A percentile compares a stretch with the other conserved stretches of the same genome.
Conservation (phyloP, 2,113 vertebrate genomes). For the Rhinogobius similis region DNA sequence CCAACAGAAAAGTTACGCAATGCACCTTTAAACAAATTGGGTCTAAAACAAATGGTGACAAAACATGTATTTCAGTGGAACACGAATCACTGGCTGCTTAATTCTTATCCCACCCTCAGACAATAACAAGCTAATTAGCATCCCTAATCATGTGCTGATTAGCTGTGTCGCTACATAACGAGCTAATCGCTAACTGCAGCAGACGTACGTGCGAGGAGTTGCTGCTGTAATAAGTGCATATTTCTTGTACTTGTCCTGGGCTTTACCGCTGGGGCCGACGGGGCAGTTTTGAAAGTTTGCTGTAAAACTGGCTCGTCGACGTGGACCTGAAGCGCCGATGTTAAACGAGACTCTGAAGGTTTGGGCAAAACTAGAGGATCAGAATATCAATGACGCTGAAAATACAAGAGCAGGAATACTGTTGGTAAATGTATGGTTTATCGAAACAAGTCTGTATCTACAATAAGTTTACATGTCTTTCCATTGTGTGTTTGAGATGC, state of each 20-base stretch:
- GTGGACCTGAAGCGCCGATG: neutral
- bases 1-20: too few species aligned
- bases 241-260: neutral
- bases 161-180: neutral
- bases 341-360: neutral
- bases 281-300: neutral
- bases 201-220: neutral
- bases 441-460: too few species aligned
- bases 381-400: neutral
- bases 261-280: neutral
- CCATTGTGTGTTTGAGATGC: too few species aligned
- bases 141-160: neutral
- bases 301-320: neutral
- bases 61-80: neutral
- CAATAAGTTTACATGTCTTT: too few species aligned
- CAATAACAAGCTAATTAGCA: constrained; percentile 1
- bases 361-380: neutral
- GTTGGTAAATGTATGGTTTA: too few species aligned
- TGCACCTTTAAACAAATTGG: neutral
- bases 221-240: neutral
- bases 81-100: neutral
- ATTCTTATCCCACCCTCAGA: neutral
- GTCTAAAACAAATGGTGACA: neutral
- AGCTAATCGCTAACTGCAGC: neutral
- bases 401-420: neutral